phyloP scores from a whole-genome alignment of 2,888 invertebrate genomes.

The Miltochrista miniata region DNA sequence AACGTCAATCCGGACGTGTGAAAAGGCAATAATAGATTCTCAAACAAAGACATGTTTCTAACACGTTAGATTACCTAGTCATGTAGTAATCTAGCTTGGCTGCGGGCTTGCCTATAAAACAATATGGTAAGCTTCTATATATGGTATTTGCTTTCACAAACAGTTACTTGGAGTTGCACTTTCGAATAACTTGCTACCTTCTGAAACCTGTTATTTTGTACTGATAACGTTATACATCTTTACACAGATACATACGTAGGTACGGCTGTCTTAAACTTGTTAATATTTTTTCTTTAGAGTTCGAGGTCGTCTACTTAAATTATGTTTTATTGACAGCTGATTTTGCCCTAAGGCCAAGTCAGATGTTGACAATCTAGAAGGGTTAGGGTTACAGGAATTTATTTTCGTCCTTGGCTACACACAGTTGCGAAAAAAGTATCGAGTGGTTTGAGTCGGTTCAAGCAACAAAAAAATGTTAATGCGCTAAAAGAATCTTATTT shows the following conservation, averaged over 20 bases:
- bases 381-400: too few species aligned
- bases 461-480: too few species aligned
- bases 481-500: too few species aligned
- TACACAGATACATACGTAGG: neutral
- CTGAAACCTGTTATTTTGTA: constrained; percentile 4
- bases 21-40: constrained; percentile 1
- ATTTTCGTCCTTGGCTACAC: too few species aligned
- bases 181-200: constrained; percentile 12
- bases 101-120: neutral
- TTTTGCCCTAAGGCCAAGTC: too few species aligned
- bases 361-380: too few species aligned
- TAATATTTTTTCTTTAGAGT: too few species aligned
- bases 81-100: neutral
- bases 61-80: neutral
- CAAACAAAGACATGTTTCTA: constrained; percentile 4
- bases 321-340: too few species aligned
- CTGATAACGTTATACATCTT: neutral
- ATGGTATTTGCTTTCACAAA: constrained; percentile 10
- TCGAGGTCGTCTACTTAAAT: too few species aligned
- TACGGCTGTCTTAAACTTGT: too few species aligned
- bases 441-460: too few species aligned
- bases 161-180: constrained; percentile 8
- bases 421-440: too few species aligned
- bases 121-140: neutral
- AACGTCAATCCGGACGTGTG: neutral